Evolutionary conservation across 2,888 invertebrate genomes (phyloP).

Genomic region (Synergus itoensis): DNA sequence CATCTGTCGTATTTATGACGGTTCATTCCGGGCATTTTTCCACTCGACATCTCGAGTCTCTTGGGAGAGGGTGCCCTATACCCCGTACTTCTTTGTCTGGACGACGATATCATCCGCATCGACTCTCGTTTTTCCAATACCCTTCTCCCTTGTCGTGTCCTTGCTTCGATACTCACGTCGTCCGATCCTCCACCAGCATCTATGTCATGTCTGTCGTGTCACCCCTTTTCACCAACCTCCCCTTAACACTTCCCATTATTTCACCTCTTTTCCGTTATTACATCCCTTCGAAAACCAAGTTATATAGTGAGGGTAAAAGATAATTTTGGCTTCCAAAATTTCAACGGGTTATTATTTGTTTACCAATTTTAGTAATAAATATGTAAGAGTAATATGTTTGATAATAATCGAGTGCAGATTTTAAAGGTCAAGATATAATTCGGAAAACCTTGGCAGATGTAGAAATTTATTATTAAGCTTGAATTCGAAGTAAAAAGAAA

Average conservation of each 20-base stretch:
- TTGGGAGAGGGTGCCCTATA: neutral
- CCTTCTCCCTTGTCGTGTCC: constrained; percentile 46
- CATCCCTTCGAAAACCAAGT: constrained; percentile 25
- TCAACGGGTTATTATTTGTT: neutral
- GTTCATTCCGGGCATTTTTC: constrained; percentile 45
- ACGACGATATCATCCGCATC: constrained; percentile 54
- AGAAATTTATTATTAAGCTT: too few relatives aligned
- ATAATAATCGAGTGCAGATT: too few relatives aligned
- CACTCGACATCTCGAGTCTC: constrained; percentile 30
- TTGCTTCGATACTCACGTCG: constrained; percentile 27
- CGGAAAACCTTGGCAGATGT: too few relatives aligned
- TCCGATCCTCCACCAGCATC: constrained; percentile 25
- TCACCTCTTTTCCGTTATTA: constrained; percentile 44
- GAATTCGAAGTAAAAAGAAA: too few relatives aligned
- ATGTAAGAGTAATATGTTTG: too few relatives aligned
- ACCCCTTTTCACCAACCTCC: neutral
- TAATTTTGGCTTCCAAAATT: neutral
- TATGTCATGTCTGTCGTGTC: constrained; percentile 13
- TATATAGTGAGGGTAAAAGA: neutral
- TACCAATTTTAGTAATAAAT: neutral
- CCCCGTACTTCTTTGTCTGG: constrained; percentile 41
- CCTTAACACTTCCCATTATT: constrained; percentile 29
- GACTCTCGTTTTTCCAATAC: constrained; percentile 53
- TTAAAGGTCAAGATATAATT: too few relatives aligned
- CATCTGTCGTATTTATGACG: constrained; percentile 50